These are phyloP conservation scores for Mythimna vitellina DNA, from an alignment of 2,888 invertebrate genomes.

Conservation along the genomic window DNA sequence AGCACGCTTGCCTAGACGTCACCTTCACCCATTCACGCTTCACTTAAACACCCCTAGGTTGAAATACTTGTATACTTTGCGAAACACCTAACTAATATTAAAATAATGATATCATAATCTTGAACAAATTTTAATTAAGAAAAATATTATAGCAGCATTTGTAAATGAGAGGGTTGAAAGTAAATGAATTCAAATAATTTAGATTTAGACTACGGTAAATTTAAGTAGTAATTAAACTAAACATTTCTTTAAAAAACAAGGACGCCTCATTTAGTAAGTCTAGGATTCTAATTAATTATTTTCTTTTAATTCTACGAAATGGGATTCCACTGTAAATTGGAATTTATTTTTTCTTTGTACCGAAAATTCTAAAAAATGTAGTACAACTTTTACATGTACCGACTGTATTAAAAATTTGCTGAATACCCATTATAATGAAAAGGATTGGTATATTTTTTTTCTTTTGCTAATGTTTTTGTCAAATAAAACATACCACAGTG, in stretches of 20 bases:
- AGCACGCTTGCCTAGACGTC: too few species aligned
- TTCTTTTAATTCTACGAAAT: conserved; percentile 37
- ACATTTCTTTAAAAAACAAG: conserved; percentile 29
- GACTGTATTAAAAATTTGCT: neutral
- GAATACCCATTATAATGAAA: neutral
- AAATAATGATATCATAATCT: neutral
- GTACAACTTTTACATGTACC: too few species aligned
- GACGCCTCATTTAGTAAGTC: conserved; percentile 27
- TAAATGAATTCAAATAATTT: conserved; percentile 17
- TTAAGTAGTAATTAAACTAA: conserved; percentile 38
- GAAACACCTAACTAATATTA: neutral
- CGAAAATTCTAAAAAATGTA: neutral
- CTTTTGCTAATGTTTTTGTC: neutral
- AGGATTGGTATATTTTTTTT: neutral
- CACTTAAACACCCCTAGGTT: too few species aligned
- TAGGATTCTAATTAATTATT: conserved; percentile 42
- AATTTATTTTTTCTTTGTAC: conserved; percentile 11
- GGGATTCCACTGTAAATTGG: conserved; percentile 15
- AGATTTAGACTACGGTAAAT: conserved; percentile 5
- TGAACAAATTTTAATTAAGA: neutral
- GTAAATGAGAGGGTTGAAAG: conserved; percentile 16
- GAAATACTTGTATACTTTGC: too few species aligned
- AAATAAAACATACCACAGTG: too few species aligned
- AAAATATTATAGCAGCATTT: conserved; percentile 6
- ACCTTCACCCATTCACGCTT: too few species aligned